phyloP scores from a whole-genome alignment of 1,140 invertebrate genomes.

The Octopus bimaculoides region DNA sequence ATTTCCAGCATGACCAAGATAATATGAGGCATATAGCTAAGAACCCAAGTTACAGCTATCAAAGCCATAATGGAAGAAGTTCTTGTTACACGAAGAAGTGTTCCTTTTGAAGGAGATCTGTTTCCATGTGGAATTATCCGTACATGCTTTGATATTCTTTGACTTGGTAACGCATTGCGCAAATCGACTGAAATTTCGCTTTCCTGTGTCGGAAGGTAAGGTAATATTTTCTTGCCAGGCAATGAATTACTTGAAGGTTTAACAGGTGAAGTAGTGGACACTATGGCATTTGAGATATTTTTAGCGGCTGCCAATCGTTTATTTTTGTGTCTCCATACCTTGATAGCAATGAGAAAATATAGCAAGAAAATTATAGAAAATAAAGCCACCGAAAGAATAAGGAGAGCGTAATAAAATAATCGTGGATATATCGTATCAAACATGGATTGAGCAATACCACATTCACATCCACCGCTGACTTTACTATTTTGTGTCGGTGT shows the following conservation, averaged over 20 bases:
- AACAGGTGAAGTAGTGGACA: not conserved
- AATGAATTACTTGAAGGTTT: not conserved
- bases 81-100: not conserved
- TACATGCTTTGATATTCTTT: not conserved
- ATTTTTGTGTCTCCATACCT: slow-evolving; percentile 15
- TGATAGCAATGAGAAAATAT: slow-evolving; percentile 14
- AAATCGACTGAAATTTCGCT: slow-evolving; percentile 1
- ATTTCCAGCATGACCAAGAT: slow-evolving; percentile 5
- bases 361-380: slow-evolving; percentile 3
- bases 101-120: no score
- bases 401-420: slow-evolving; percentile 20
- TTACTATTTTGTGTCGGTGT: slow-evolving; percentile 7
- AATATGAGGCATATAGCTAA: slow-evolving; percentile 10
- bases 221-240: not conserved
- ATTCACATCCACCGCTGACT: slow-evolving; percentile 22
- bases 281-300: not conserved
- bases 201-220: not conserved
- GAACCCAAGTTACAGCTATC: slow-evolving; percentile 10
- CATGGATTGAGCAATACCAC: slow-evolving; percentile 22
- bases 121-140: not conserved
- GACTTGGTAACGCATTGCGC: not conserved
- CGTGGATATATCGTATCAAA: slow-evolving; percentile 20
- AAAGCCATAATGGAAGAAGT: slow-evolving; percentile 12
- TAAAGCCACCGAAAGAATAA: slow-evolving; percentile 17
- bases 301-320: not conserved